Base-by-base conservation (phyloP, 2,113 vertebrate genomes). In the Barnardius zonarius region DNA sequence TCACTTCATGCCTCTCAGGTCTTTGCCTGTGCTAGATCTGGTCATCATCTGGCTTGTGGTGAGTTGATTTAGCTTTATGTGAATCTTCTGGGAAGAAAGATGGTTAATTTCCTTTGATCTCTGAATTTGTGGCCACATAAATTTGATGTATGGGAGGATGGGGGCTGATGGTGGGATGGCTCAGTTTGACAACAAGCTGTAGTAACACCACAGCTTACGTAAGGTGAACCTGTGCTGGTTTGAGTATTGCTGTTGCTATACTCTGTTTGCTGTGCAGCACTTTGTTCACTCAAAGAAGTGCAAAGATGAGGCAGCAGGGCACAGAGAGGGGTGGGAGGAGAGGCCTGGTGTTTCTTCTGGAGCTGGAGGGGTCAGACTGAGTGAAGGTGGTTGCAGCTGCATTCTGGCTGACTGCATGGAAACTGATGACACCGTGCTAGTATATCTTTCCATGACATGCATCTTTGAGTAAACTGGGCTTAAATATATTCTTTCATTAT, bases 241-340 rank as follows among this genome's bases (percentile, higher is more conserved):
- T 54, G 46, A 30, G n/a, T 83, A 20, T 4, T 0, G 9, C 3
- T 0, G 9, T n/a, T 19, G 66, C n/a, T 13, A 4, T 1, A 0
- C 13, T 91, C 5, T 7, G 8, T 31, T 74, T 0, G 2, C 22
- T 0, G 1, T 14, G 16, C 20, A 25, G 17, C 1, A 1, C 33
- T 88, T 68, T 4, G 1, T 62, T 61, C 27, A 55, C 35, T 33
- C 0, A 1, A 35, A n/a, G 33, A 70, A 44, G 7, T 7, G 12
- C 28, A 52, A 72, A 64, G 67, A 59, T 49, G 30, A 73, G 35
- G 23, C 39, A 48, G 49, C 49, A 78, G 66, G 35, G n/a, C 20
- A 13, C 0, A 3, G 18, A 79, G 2, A 54, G 14, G 13, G 55
- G 3, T 39, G 44, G n/a, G 19, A 67, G 52, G 17, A 52, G 74